Base-by-base conservation (phyloP, 2,113 vertebrate genomes). In the Cyrtonyx montezumae region DNA sequence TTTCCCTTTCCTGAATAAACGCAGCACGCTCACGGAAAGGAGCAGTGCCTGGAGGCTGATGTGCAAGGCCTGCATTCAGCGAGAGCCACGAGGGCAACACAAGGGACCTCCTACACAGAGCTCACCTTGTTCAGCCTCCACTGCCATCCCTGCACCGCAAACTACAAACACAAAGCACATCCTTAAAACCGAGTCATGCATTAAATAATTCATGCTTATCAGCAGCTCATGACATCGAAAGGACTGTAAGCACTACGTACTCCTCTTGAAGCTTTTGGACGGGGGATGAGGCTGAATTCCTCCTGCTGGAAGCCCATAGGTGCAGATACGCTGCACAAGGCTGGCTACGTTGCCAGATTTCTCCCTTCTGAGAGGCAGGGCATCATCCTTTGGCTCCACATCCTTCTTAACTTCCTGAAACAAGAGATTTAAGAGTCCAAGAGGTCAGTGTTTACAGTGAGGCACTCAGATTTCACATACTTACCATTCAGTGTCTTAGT, bases 281-380 rank as follows among this genome's bases (percentile, higher is more conserved):
- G 97, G 97, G 16, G 98, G 98, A 61, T 98, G 98, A 63, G 98
- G 98, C 90, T 98, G 99, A 96, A 99, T 98, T 91, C 98, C 99
- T 53, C 98, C 98, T 10, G 98, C 97, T n/a, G 99, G 99, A 94
- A 99, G 97, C 70, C 99, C 98, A 10, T 98, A 99, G 36, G 90
- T 98, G 94, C 99, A 99, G 97, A 99, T 99, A 67, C 99, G 98
- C 88, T 99, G 99, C 56, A 99, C 99, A 83, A 99, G 98, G 77
- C 98, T 98, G 65, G 99, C 99, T 59, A 99, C 99, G 22, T 98
- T 99, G 62, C 99, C 99, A 48, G 97, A 97, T 81, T 98, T 98
- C 89, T 99, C 98, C 80, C 98, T 97, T 92, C 97, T 98, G 91
- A 96, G 48, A 32, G 98, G 97, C 42, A 97, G 95, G 22, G 76